Percentiles rank a stretch among this genome's conserved stretches.
Evolutionary conservation across 35 echinoderm and acorn worm species (phyloP).

Genomic region (Lytechinus variegatus): DNA sequence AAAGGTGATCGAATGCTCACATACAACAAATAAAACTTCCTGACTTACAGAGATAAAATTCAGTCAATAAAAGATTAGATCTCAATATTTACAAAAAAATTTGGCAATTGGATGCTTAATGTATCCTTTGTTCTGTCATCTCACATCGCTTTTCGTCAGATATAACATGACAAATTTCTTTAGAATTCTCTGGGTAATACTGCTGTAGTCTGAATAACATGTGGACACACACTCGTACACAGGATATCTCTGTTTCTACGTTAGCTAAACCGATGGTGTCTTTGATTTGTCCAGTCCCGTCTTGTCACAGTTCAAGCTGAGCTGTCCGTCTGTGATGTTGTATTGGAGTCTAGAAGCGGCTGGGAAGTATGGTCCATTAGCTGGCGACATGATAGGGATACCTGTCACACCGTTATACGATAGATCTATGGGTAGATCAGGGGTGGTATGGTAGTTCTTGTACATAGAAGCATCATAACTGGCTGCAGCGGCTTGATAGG

Average conservation of each 20-base stretch:
- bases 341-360: conserved; percentile 5
- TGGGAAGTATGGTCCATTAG: conserved; percentile 5
- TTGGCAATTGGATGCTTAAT: background rate
- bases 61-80: background rate
- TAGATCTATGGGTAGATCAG: conserved; percentile 97
- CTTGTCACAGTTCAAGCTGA: conserved; percentile 45
- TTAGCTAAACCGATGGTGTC: conserved; percentile 28
- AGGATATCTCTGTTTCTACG: background rate
- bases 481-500: conserved; percentile 70
- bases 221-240: conserved; percentile 33
- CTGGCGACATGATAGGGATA: conserved; percentile 70
- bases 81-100: background rate
- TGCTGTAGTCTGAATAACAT: conserved; percentile 20
- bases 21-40: background rate
- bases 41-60: background rate
- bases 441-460: conserved; percentile 79
- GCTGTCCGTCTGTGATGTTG: conserved; percentile 49
- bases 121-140: background rate
- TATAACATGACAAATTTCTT: background rate
- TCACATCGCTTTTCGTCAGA: background rate
- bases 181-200: background rate
- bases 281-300: conserved; percentile 23
- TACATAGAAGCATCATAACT: conserved; percentile 65
- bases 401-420: conserved; percentile 84
- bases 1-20: background rate